phyloP scores from a whole-genome alignment of 2,888 invertebrate genomes.

The Pristionchus maxplancki region DNA sequence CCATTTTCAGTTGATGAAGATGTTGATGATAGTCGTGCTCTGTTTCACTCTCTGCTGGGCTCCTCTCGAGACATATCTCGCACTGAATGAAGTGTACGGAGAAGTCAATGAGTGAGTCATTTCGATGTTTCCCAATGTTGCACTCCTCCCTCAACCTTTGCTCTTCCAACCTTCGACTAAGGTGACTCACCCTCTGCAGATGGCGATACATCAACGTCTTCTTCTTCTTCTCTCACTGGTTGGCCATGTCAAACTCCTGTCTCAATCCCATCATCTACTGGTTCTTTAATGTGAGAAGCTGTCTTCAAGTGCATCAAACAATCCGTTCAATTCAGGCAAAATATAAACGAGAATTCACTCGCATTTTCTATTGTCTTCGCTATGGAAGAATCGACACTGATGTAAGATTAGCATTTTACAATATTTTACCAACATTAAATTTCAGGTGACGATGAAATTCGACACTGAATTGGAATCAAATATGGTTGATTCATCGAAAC shows the following conservation, averaged over 20 bases:
- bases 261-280: constrained; percentile 93
- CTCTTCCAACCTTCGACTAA: background rate
- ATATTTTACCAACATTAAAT: background rate
- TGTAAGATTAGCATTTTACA: background rate
- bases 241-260: constrained; percentile 89
- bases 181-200: constrained; percentile 79
- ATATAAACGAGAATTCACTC: constrained; percentile 56
- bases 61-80: constrained; percentile 79
- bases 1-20: constrained; percentile 73
- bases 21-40: constrained; percentile 79
- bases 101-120: constrained; percentile 59
- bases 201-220: constrained; percentile 89
- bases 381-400: constrained; percentile 38
- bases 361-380: constrained; percentile 49
- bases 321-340: too few relatives aligned
- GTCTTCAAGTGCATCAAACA: too few relatives aligned
- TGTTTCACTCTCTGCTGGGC: constrained; percentile 80
- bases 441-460: constrained; percentile 46
- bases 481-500: background rate
- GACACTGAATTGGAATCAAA: constrained; percentile 49
- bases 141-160: background rate
- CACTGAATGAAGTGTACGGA: constrained; percentile 74
- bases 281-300: constrained; percentile 88
- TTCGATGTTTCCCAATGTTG: background rate
- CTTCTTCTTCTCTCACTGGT: constrained; percentile 88